These are phyloP conservation scores for Mactra quadrangularis DNA, from an alignment of 1,140 invertebrate species.

Conservation along the genomic window DNA sequence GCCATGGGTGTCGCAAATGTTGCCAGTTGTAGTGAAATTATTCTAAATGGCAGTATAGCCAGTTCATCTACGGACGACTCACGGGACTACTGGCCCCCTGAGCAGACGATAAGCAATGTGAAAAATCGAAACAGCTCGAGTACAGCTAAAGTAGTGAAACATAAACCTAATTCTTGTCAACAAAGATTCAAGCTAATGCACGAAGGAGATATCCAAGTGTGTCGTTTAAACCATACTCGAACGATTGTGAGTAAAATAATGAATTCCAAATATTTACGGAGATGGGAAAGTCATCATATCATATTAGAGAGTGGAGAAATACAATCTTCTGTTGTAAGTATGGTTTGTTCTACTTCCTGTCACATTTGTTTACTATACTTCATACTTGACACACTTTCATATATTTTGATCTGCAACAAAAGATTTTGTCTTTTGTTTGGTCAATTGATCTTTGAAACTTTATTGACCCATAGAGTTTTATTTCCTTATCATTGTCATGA, in stretches of 20 bases:
- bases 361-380: too few species aligned
- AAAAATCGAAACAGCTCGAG: slow-evolving; percentile 16
- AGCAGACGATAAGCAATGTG: slow-evolving; percentile 5
- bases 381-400: too few species aligned
- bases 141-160: slow-evolving; percentile 54
- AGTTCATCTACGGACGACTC: slow-evolving; percentile 34
- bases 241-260: slow-evolving; percentile 93
- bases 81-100: slow-evolving; percentile 53
- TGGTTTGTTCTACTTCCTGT: too few species aligned
- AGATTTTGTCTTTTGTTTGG: too few species aligned
- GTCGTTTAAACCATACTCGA: slow-evolving; percentile 91
- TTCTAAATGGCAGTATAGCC: slow-evolving; percentile 25
- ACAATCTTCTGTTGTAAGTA: slow-evolving; percentile 90
- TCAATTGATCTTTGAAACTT: too few species aligned
- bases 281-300: slow-evolving; percentile 92
- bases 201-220: slow-evolving; percentile 91
- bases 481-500: too few species aligned
- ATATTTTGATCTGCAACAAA: too few species aligned
- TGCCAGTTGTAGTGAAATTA: slow-evolving; percentile 2
- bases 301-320: slow-evolving; percentile 89
- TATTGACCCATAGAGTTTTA: too few species aligned
- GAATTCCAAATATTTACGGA: slow-evolving; percentile 90
- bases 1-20: slow-evolving; percentile 19
- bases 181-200: slow-evolving; percentile 89
- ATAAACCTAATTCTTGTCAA: slow-evolving; percentile 62